phyloP scores from a whole-genome alignment of 2,797 vertebrate genomes.

The Onychomys leucogaster region DNA sequence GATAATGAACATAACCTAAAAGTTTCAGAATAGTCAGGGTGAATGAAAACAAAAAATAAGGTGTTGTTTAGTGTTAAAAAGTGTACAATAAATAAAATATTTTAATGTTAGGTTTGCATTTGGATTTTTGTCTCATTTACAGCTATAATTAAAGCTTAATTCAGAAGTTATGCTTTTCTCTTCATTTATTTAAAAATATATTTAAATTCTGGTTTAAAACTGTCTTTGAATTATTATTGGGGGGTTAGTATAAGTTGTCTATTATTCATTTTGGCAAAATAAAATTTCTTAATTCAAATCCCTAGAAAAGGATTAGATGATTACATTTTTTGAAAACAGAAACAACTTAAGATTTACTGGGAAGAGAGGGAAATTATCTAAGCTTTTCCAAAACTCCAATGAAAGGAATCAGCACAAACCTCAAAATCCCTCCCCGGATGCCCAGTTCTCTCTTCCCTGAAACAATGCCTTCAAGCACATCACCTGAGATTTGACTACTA shows the following conservation, averaged over 20 bases:
- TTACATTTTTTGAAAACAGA: constrained; percentile 37
- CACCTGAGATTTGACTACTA: constrained; percentile 77
- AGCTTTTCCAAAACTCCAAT: constrained; percentile 75
- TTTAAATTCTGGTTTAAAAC: constrained; percentile 27
- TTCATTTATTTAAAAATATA: not conserved
- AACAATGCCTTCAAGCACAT: constrained; percentile 80
- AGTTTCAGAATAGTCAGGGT: constrained; percentile 22
- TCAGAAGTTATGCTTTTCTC: constrained; percentile 12
- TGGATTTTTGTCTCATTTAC: constrained; percentile 34
- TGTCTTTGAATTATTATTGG: constrained; percentile 27
- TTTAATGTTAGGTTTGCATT: not conserved
- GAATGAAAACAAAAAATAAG: not conserved
- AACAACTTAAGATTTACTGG: constrained; percentile 39
- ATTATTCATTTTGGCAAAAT: constrained; percentile 47
- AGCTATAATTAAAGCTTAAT: not conserved
- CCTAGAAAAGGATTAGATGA: constrained; percentile 64
- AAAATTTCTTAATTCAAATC: constrained; percentile 68
- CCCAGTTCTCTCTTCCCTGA: not conserved
- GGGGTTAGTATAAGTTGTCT: not conserved
- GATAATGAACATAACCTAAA: not conserved
- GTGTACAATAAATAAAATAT: not conserved
- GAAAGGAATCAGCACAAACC: constrained; percentile 59
- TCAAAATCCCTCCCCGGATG: constrained; percentile 53
- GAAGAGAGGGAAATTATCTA: constrained; percentile 48
- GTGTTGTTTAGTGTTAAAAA: not conserved